phyloP scores from a whole-genome alignment of 1,140 invertebrate genomes.

The Panagrolaimus sp. region DNA sequence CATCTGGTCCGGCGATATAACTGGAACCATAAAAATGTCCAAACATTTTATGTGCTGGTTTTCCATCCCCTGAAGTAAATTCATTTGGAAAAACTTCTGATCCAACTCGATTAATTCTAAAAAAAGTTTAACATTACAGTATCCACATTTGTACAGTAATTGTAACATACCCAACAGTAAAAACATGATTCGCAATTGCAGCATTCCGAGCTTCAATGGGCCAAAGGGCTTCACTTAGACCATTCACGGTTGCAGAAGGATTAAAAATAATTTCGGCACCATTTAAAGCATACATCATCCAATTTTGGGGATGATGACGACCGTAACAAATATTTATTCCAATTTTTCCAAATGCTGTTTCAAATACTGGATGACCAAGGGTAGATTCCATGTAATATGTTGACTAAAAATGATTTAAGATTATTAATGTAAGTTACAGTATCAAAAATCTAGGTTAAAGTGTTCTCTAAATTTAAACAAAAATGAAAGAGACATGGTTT shows the following conservation, averaged over 20 bases:
- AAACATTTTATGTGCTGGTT: conserved; percentile 82
- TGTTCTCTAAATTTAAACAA: no score
- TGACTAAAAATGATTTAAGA: conserved; percentile 64
- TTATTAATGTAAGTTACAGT: no score
- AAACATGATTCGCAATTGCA: conserved; percentile 90
- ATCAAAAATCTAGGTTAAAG: no score
- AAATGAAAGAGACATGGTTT: no score
- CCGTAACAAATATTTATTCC: conserved; percentile 97
- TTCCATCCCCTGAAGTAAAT: conserved; percentile 88
- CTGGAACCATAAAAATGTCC: conserved; percentile 91
- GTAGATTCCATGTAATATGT: conserved; percentile 96
- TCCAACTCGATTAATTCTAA: conserved; percentile 85
- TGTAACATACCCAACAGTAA: conserved; percentile 69
- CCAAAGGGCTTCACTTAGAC: conserved; percentile 87
- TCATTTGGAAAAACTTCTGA: conserved; percentile 82
- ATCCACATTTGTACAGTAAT: no score
- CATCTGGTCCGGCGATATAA: conserved; percentile 88
- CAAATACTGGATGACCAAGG: conserved; percentile 85
- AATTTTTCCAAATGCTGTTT: conserved; percentile 70
- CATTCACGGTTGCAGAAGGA: conserved; percentile 85
- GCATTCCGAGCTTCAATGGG: conserved; percentile 89
- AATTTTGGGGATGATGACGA: conserved; percentile 92
- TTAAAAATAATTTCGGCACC: conserved; percentile 98
- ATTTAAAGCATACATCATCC: conserved; percentile 92
- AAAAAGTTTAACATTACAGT: no score